phyloP scores from a whole-genome alignment of 1,140 invertebrate species.

The Vanessa tameamea region DNA sequence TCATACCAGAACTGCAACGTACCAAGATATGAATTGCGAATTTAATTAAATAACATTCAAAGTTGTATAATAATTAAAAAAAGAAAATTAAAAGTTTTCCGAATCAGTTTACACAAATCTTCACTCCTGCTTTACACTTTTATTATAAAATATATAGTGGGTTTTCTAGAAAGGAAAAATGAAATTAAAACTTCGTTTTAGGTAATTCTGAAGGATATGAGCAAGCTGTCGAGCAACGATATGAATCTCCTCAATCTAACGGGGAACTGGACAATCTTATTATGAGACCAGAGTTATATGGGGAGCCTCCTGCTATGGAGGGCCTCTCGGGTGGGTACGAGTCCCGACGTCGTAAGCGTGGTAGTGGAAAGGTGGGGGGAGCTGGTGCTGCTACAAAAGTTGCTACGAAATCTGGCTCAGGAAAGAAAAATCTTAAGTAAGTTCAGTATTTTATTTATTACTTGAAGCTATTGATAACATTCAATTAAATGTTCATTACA shows the following conservation, averaged over 20 bases:
- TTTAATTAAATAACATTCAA: background rate
- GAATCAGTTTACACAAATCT: too few relatives aligned
- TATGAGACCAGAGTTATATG: slow-evolving; percentile 77
- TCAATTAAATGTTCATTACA: too few relatives aligned
- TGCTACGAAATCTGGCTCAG: slow-evolving; percentile 70
- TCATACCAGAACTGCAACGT: background rate
- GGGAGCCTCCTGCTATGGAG: slow-evolving; percentile 77
- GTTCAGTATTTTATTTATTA: background rate
- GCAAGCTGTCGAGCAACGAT: slow-evolving; percentile 66
- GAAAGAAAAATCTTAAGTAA: slow-evolving; percentile 75
- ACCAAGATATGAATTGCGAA: background rate
- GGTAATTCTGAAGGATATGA: slow-evolving; percentile 73
- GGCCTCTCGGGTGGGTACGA: slow-evolving; percentile 63
- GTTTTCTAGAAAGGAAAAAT: slow-evolving; percentile 10
- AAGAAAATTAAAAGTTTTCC: background rate
- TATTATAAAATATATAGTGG: too few relatives aligned
- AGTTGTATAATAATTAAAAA: slow-evolving; percentile 23
- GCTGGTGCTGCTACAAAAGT: slow-evolving; percentile 75
- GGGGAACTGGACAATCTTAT: slow-evolving; percentile 77
- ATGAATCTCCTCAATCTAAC: slow-evolving; percentile 59
- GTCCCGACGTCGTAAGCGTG: slow-evolving; percentile 65
- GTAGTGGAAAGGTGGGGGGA: slow-evolving; percentile 72
- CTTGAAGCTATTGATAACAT: background rate
- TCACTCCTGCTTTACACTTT: background rate
- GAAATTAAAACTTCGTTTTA: slow-evolving; percentile 41